Base-by-base conservation (phyloP, 1,140 invertebrate genomes). In the Melanaphis sacchari region DNA sequence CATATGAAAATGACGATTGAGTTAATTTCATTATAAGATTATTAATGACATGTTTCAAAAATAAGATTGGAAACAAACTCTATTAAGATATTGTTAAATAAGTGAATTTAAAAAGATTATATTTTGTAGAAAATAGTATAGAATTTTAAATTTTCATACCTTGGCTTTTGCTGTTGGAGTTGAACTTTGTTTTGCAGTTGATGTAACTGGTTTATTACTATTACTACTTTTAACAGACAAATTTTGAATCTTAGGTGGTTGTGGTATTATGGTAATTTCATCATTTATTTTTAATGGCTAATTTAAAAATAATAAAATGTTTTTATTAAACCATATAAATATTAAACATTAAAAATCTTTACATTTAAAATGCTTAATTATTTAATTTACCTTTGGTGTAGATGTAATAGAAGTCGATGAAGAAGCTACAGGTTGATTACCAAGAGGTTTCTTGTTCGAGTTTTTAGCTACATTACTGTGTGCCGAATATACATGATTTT, bases 401-500 rank as follows among this genome's bases (percentile, higher is more conserved):
- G 84, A 46, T n/a, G 84, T 52, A 26, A 93, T 41, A 38, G 41
- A 49, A 22, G 84, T 38, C 59, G 85, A 84, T 49, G 90, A 87
- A 85, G 93, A 91, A 22, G 93, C 24, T 40, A 52, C 26, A 76
- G 91, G 41, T 91, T 90, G 90, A 82, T 90, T 91, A n/a, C 26
- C 21, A 40, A 84, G 41, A 49, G 90, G 93, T 94, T 96, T 96
- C 95, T 97, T 98, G 95, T 97, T 91, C 8, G 93, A 97, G 94
- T 97, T 97, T 94, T 97, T 98, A 31, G 97, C 97, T 15, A 97
- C 97, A 15, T 97, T 97, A 95, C 98, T 98, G 94, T 99, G 98
- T 9, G 98, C 98, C 9, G 98, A 98, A 94, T 99, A 99, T 4
- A 99, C 98, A 95, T 99, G 98, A 95, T 97, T 98, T 95, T 99